Evolutionary conservation across 2,888 invertebrate species (phyloP).

Genomic region (Fissipunctia ypsillon): DNA sequence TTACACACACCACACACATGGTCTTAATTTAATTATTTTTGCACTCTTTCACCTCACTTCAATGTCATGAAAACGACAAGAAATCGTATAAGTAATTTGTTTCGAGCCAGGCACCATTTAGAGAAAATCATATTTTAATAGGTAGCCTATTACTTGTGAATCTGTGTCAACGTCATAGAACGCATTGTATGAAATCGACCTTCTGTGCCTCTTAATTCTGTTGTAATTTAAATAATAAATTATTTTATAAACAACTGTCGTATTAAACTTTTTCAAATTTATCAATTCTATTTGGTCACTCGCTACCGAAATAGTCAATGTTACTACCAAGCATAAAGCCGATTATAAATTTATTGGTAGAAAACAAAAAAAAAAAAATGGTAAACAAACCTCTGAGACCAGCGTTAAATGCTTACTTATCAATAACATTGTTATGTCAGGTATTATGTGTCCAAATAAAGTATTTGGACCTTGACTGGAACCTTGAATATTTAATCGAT

Average conservation of each 20-base stretch:
- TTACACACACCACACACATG: not conserved
- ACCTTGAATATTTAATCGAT: not conserved
- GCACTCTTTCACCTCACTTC: too few relatives aligned
- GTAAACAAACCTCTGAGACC: too few relatives aligned
- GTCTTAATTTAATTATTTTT: too few relatives aligned
- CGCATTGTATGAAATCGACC: constrained; percentile 18
- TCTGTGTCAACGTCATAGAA: constrained; percentile 17
- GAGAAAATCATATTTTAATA: too few relatives aligned
- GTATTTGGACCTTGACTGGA: not conserved
- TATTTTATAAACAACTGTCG: constrained; percentile 31
- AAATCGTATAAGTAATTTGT: too few relatives aligned
- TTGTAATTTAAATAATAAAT: constrained; percentile 36
- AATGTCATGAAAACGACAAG: too few relatives aligned
- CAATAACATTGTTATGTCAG: not conserved
- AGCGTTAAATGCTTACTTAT: not conserved
- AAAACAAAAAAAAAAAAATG: not conserved
- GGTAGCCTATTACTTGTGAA: too few relatives aligned
- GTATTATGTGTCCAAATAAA: not conserved
- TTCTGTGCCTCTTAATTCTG: constrained; percentile 13
- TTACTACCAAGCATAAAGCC: not conserved
- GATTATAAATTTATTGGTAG: constrained; percentile 11
- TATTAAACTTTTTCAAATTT: constrained; percentile 30
- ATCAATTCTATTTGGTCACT: constrained; percentile 15
- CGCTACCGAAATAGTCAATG: constrained; percentile 11
- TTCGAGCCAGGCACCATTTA: too few relatives aligned